Evolutionary conservation across 1,140 invertebrate species (phyloP).

Genomic region (Heterodera carotae): DNA sequence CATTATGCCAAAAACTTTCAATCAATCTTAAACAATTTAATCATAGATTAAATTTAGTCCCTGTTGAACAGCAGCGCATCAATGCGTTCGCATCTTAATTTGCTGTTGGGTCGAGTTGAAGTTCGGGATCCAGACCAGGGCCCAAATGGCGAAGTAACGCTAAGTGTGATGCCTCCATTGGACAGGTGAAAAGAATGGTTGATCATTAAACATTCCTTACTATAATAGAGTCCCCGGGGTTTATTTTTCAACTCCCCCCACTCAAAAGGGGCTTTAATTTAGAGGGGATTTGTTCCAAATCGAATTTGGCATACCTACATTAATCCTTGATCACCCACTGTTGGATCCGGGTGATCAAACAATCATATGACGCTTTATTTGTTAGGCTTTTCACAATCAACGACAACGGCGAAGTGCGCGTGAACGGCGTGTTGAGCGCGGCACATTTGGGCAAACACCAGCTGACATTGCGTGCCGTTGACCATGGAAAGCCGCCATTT

Average conservation of each 20-base stretch:
- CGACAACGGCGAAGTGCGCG: conserved; percentile 46
- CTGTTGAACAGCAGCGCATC: neutral
- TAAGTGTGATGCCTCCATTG: conserved; percentile 54
- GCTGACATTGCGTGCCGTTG: conserved; percentile 52
- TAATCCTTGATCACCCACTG: no score
- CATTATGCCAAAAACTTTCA: conserved; percentile 12
- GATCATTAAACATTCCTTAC: neutral
- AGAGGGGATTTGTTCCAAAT: no score
- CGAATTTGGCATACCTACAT: no score
- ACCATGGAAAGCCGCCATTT: conserved; percentile 59
- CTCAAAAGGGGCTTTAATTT: no score
- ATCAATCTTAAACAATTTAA: conserved; percentile 32
- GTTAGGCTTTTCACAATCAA: conserved; percentile 59
- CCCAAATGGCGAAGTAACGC: conserved; percentile 56
- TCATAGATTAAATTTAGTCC: conserved; percentile 39
- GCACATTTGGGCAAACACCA: conserved; percentile 62
- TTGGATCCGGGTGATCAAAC: no score
- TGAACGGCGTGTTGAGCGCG: conserved; percentile 60
- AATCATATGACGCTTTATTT: no score
- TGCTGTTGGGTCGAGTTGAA: conserved; percentile 49
- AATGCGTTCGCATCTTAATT: conserved; percentile 36
- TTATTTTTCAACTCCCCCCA: no score
- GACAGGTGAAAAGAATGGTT: conserved; percentile 40
- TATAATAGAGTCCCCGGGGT: no score
- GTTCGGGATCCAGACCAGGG: conserved; percentile 56